Conservation (phyloP, 2,888 invertebrate genomes). For the Neuroscelio doddi region DNA sequence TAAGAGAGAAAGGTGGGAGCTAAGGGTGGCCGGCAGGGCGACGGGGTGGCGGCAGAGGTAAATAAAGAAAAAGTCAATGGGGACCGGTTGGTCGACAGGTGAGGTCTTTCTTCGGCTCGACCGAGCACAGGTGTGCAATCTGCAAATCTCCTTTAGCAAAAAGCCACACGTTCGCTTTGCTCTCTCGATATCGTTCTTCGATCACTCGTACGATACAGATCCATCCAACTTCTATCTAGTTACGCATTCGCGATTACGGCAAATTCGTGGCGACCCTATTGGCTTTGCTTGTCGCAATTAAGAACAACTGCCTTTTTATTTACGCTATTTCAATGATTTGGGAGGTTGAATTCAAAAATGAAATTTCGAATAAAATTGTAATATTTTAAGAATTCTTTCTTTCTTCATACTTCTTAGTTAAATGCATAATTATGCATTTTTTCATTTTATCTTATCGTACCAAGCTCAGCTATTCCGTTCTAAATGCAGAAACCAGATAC, state of each 20-base stretch:
- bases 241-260: conserved; percentile 21
- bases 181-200: conserved; percentile 46
- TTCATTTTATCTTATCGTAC: too few species aligned
- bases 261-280: conserved; percentile 2
- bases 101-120: conserved; percentile 67
- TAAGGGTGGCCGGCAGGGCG: conserved; percentile 41
- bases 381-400: too few species aligned
- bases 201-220: conserved; percentile 30
- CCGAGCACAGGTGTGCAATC: conserved; percentile 69
- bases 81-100: conserved; percentile 71
- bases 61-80: conserved; percentile 69
- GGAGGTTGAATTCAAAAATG: too few species aligned
- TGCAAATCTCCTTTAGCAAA: conserved; percentile 66
- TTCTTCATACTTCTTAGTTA: too few species aligned
- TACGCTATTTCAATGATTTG: too few species aligned
- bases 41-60: conserved; percentile 45
- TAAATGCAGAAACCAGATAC: too few species aligned
- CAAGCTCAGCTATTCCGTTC: too few species aligned
- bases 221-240: conserved; percentile 5
- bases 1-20: conserved; percentile 47
- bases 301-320: too few species aligned
- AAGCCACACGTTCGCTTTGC: conserved; percentile 55
- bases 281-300: not conserved
- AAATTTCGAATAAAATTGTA: too few species aligned
- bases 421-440: too few species aligned